phyloP scores from a whole-genome alignment of 2,113 vertebrate species.

The Hippotragus niger region DNA sequence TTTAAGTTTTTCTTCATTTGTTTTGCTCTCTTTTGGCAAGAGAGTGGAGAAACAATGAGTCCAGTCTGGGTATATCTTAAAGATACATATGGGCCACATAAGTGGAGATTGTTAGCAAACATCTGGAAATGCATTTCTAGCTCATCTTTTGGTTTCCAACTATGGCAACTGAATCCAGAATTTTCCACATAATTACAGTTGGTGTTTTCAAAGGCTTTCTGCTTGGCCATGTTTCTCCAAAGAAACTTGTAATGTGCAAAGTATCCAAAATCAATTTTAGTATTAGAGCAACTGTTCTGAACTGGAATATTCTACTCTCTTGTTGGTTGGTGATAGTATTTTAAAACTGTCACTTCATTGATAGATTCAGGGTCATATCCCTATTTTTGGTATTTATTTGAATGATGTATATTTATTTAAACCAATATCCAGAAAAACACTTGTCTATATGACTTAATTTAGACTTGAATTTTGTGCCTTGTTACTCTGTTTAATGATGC shows the following conservation, averaged over 20 bases:
- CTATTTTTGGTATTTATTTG: background rate
- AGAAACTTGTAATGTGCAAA: background rate
- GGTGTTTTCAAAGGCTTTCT: background rate
- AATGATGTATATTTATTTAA: constrained; percentile 24
- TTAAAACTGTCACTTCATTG: background rate
- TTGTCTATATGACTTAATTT: constrained; percentile 51
- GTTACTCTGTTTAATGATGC: constrained; percentile 49
- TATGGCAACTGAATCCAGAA: background rate
- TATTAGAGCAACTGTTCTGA: background rate
- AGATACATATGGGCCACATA: background rate
- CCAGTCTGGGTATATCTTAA: background rate
- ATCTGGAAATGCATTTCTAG: background rate
- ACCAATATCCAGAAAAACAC: constrained; percentile 1
- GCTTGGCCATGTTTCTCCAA: background rate
- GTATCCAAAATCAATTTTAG: constrained; percentile 12
- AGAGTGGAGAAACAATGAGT: background rate
- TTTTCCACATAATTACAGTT: background rate
- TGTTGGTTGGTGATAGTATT: background rate
- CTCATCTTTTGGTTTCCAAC: background rate
- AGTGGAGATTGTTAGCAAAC: background rate
- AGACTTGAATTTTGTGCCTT: constrained; percentile 34
- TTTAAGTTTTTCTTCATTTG: background rate
- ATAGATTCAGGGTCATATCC: background rate
- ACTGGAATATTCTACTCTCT: background rate
- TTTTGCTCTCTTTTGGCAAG: background rate